phyloP scores from a whole-genome alignment of 2,888 invertebrate species.

The Heliothis peltigera region DNA sequence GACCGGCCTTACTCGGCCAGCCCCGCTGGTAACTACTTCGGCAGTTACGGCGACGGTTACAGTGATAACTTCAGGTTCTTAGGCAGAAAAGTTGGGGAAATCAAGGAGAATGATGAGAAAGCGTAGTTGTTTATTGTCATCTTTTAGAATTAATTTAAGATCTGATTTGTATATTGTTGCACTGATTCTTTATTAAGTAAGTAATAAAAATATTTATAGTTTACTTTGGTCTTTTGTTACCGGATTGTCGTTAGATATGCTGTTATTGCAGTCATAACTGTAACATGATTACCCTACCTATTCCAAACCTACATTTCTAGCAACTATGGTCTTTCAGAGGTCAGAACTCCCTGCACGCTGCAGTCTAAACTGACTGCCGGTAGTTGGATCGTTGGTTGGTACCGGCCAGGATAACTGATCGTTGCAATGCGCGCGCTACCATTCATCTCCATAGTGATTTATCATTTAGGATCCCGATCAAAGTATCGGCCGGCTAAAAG shows the following conservation, averaged over 20 bases:
- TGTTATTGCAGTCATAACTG: too few relatives aligned
- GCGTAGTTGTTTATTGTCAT: constrained; percentile 38
- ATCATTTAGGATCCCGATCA: too few relatives aligned
- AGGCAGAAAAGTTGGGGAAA: constrained; percentile 77
- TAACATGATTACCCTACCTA: not conserved
- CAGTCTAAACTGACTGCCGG: too few relatives aligned
- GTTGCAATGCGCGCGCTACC: too few relatives aligned
- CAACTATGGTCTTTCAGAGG: too few relatives aligned
- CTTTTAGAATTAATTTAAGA: constrained; percentile 49
- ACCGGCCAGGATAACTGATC: too few relatives aligned
- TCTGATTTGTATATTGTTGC: constrained; percentile 53
- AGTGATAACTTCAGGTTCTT: constrained; percentile 76
- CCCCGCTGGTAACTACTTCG: constrained; percentile 74
- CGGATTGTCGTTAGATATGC: too few relatives aligned
- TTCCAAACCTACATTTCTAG: too few relatives aligned
- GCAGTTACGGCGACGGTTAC: constrained; percentile 76
- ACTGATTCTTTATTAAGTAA: constrained; percentile 60
- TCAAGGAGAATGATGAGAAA: constrained; percentile 72
- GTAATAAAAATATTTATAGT: constrained; percentile 41
- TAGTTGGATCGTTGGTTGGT: too few relatives aligned
- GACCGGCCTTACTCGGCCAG: constrained; percentile 67
- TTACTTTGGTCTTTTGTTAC: constrained; percentile 8
- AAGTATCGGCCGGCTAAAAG: too few relatives aligned
- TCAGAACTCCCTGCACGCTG: too few relatives aligned
- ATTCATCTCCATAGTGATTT: too few relatives aligned